Conservation (phyloP, 2,113 vertebrate genomes). For the Sminthopsis crassicaudata region DNA sequence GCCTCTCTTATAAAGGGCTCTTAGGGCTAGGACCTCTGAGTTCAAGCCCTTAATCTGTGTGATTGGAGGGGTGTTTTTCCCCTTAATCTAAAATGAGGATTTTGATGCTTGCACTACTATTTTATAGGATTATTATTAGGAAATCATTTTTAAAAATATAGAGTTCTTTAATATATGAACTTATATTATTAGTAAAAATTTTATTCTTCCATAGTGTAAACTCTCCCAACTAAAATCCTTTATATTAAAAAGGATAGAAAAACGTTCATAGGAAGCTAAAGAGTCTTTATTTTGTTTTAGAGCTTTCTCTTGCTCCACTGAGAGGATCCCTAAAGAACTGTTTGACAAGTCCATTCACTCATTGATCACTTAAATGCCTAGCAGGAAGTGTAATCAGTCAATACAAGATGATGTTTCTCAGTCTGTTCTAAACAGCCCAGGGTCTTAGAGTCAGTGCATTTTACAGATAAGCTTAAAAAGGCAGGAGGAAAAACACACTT, state of each 20-base stretch:
- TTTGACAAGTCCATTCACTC: constrained; percentile 56
- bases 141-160: neutral
- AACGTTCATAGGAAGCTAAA: neutral
- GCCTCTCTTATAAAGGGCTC: neutral
- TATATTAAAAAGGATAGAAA: neutral
- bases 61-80: neutral
- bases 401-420: constrained; percentile 55
- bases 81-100: neutral
- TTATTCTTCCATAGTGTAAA: neutral
- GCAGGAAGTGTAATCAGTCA: constrained; percentile 53
- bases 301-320: neutral
- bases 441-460: constrained; percentile 55
- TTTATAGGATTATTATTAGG: neutral
- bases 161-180: neutral
- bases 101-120: neutral
- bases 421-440: constrained; percentile 34
- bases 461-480: constrained; percentile 61
- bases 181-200: neutral
- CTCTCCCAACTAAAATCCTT: neutral
- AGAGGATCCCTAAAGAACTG: constrained; percentile 48
- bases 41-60: neutral
- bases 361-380: constrained; percentile 52
- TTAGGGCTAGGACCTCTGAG: neutral
- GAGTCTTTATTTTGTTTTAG: neutral
- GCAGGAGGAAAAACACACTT: constrained; percentile 62